These are phyloP conservation scores for Notiomystis cincta DNA, from an alignment of 2,113 vertebrate species.

Conservation along the genomic window DNA sequence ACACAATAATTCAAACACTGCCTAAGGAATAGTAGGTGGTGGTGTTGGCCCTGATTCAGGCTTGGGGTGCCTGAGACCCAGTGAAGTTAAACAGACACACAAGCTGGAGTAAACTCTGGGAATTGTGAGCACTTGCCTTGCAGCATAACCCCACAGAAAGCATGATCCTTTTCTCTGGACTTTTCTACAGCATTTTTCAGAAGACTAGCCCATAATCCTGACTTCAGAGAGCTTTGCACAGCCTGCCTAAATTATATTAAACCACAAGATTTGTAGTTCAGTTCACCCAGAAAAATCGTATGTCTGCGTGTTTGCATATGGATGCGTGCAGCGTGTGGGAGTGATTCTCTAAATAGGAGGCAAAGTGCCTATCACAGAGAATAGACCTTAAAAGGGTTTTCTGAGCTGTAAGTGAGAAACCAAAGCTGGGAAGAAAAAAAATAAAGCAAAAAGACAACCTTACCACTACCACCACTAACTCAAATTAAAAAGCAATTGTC, in stretches of 20 bases:
- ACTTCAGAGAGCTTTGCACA: neutral
- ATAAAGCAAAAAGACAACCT: neutral
- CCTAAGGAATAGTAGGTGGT: neutral
- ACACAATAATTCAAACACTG: neutral
- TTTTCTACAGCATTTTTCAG: neutral
- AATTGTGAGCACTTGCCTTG: neutral
- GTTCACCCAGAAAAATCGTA: neutral
- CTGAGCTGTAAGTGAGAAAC: slow-evolving; percentile 56
- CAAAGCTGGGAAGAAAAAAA: neutral
- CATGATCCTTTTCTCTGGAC: neutral
- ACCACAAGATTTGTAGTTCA: neutral
- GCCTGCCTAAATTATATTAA: neutral
- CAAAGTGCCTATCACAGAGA: slow-evolving; percentile 21
- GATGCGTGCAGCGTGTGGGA: neutral
- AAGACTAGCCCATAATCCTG: neutral
- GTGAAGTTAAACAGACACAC: neutral
- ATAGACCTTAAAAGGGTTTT: slow-evolving; percentile 51
- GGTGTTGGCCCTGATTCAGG: neutral
- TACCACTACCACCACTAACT: neutral
- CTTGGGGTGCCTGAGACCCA: neutral
- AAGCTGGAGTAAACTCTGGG: neutral
- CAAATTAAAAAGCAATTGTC: slow-evolving; percentile 31
- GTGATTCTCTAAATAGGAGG: slow-evolving; percentile 44
- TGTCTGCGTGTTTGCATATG: slow-evolving; percentile 15
- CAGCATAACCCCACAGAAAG: neutral